Conservation (phyloP, 2,113 vertebrate genomes). For the Mormoops blainvillei region DNA sequence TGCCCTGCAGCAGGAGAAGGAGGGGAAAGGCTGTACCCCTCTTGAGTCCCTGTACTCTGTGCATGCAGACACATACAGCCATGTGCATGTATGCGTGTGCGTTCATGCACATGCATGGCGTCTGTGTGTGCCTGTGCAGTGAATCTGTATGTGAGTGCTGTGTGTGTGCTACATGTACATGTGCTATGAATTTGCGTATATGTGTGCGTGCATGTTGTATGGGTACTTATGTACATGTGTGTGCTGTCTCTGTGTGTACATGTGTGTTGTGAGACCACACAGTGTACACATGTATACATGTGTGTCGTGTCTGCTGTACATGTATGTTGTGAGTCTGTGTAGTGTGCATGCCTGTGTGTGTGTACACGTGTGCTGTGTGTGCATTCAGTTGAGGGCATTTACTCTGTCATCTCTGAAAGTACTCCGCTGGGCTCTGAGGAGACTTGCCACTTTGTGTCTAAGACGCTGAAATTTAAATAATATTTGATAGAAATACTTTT, state of each 20-base stretch:
- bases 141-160: no score
- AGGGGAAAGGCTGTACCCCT: neutral
- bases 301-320: neutral
- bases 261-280: neutral
- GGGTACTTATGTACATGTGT: neutral
- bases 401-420: neutral
- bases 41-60: no score
- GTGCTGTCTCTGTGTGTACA: no score
- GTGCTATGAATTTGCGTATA: neutral
- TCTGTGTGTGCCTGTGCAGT: neutral
- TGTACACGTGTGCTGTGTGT: no score
- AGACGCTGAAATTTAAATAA: neutral
- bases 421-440: neutral
- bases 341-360: no score
- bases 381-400: neutral
- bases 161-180: neutral
- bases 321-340: no score
- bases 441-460: neutral
- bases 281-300: no score
- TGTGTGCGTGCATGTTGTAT: no score
- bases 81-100: accelerated
- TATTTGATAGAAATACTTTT: neutral
- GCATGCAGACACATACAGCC: neutral
- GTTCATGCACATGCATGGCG: neutral
- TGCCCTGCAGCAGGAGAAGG: neutral